Conservation (phyloP, 1,140 invertebrate genomes). For the Nilaparvata lugens region DNA sequence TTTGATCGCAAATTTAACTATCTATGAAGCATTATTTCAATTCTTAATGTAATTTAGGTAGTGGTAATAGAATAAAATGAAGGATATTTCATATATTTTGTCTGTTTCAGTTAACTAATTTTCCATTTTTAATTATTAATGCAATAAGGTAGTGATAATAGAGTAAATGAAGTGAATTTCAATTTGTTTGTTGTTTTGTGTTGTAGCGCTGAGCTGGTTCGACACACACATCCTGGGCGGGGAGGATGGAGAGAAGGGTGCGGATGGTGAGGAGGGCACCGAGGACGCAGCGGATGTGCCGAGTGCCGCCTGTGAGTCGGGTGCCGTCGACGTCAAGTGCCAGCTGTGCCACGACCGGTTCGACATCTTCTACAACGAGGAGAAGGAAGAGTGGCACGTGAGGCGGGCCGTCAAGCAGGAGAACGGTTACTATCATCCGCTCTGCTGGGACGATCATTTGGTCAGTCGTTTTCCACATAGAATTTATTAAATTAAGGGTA, state of each 20-base stretch:
- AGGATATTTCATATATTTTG: too few relatives aligned
- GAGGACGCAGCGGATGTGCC: slow-evolving; percentile 44
- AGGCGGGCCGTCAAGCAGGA: slow-evolving; percentile 69
- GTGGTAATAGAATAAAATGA: too few relatives aligned
- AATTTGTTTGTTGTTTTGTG: too few relatives aligned
- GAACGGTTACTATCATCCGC: slow-evolving; percentile 76
- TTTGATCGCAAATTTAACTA: too few relatives aligned
- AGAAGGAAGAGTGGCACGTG: slow-evolving; percentile 92
- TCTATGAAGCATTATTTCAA: too few relatives aligned
- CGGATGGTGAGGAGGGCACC: slow-evolving; percentile 36
- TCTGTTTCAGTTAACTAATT: too few relatives aligned
- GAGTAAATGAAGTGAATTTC: too few relatives aligned
- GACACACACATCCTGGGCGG: slow-evolving; percentile 48
- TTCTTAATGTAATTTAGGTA: too few relatives aligned
- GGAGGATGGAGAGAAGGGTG: slow-evolving; percentile 30
- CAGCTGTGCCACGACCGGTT: slow-evolving; percentile 85
- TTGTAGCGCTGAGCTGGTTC: slow-evolving; percentile 77
- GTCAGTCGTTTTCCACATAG: too few relatives aligned
- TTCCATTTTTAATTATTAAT: too few relatives aligned
- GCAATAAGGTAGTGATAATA: too few relatives aligned
- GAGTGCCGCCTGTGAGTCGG: slow-evolving; percentile 49
- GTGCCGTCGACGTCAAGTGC: slow-evolving; percentile 52
- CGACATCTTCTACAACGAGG: slow-evolving; percentile 90
- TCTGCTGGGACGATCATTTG: slow-evolving; percentile 84
- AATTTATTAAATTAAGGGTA: too few relatives aligned